Conservation (phyloP, 1,140 invertebrate genomes). For the Platyscapa corneri region DNA sequence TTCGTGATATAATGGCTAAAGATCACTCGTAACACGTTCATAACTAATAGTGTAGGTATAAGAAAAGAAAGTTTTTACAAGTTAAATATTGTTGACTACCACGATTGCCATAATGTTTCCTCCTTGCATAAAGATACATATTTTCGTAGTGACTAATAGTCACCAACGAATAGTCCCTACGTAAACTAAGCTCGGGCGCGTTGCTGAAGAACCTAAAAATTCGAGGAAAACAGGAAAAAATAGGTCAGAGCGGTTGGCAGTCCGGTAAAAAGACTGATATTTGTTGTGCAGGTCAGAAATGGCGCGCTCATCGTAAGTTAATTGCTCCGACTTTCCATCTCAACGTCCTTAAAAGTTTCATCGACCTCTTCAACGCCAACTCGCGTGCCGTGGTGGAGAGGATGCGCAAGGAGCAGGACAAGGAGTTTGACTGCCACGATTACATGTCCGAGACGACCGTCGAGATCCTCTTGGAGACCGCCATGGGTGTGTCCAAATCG, state of each 20-base stretch:
- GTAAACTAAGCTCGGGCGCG: too few species aligned
- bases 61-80: neutral
- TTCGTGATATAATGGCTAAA: too few species aligned
- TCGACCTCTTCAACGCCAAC: constrained; percentile 87
- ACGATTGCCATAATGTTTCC: neutral
- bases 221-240: too few species aligned
- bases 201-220: too few species aligned
- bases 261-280: too few species aligned
- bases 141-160: neutral
- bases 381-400: constrained; percentile 80
- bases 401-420: constrained; percentile 78
- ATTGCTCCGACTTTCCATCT: constrained; percentile 90
- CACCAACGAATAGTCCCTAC: too few species aligned
- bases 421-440: constrained; percentile 85
- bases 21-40: too few species aligned
- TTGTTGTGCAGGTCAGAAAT: constrained; percentile 79
- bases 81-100: too few species aligned
- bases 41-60: too few species aligned
- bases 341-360: constrained; percentile 88
- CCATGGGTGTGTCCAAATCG: constrained; percentile 86
- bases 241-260: too few species aligned
- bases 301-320: constrained; percentile 86
- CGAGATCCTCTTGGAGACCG: constrained; percentile 87
- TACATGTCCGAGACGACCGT: constrained; percentile 90
- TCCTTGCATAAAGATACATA: neutral